phyloP scores from a whole-genome alignment of 64 coral and sea anemone genomes.

The Pocillopora verrucosa region DNA sequence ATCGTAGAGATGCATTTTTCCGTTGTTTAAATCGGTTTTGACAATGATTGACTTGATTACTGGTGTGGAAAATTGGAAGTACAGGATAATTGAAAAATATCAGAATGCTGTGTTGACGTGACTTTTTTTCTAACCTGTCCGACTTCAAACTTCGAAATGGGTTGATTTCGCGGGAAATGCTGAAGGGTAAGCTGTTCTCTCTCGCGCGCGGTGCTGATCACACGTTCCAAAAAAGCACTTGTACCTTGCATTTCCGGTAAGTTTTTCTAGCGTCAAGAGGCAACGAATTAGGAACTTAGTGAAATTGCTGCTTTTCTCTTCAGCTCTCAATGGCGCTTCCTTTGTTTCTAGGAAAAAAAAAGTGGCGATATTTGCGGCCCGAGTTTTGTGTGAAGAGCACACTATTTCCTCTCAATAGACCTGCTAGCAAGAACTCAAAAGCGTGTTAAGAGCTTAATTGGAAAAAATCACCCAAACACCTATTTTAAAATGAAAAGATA shows the following conservation, averaged over 20 bases:
- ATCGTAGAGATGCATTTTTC: not conserved
- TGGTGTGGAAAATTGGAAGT: constrained; percentile 12
- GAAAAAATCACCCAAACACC: constrained; percentile 16
- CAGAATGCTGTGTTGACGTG: not conserved
- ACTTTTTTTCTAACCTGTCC: not conserved
- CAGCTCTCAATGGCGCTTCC: not conserved
- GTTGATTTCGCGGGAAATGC: constrained; percentile 23
- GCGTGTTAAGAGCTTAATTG: constrained; percentile 47
- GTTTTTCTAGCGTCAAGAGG: not conserved
- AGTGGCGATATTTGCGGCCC: not conserved
- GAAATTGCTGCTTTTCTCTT: not conserved
- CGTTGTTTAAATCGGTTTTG: constrained; percentile 14
- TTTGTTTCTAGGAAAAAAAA: not conserved
- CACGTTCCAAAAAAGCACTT: not conserved
- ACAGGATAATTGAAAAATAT: not conserved
- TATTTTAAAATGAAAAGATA: constrained; percentile 29
- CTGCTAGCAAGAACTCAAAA: not conserved
- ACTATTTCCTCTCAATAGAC: not conserved
- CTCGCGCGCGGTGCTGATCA: not conserved
- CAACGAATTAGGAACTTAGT: not conserved
- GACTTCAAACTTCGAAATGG: not conserved
- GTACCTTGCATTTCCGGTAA: constrained; percentile 24
- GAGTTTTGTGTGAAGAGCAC: not conserved
- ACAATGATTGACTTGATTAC: constrained; percentile 22
- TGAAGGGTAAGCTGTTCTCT: not conserved